Evolutionary conservation across 2,888 invertebrate species (phyloP), one percentile per base, ranked within the genome.

Genomic region (Steinernema hermaphroditum): DNA sequence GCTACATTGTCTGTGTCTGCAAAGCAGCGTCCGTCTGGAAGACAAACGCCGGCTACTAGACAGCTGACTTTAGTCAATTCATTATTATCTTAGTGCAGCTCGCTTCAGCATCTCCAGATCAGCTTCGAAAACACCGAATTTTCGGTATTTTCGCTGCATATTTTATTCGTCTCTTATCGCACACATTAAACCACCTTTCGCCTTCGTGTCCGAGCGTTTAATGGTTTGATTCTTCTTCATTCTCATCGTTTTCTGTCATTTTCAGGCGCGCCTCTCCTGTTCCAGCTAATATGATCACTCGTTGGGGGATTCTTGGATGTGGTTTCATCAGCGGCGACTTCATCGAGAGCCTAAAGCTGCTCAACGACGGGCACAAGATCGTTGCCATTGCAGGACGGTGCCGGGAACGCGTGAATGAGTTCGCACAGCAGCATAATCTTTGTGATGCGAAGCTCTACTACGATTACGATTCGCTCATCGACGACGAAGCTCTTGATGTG

Each of bases 401-500:
- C n/a, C 8, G 44, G 2, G 37, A 70, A 2, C 24, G 70, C 34
- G 54, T 46, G 34, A n/a, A 32, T 12, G 62, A 49, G n/a, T 73
- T 73, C 34, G 41, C 70, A 22, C 41, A 70, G 49, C 22, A 70
- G 16, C 69, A 54, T n/a, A 54, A 43, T 32, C 62, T 62, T 37
- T 49, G 27, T 22, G 72, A 73, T 1, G 71, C 50, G 9, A 46
- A 54, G 14, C 29, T 29, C 14, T 73, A 73, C 49, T 46, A 46
- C 2, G 34, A 34, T 12, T 72, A 73, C 50, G 24, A 34, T n/a
- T 19, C 19, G n/a, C 46, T 73, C n/a, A 43, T 73, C n/a, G 32
- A 43, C 4, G 73, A 71, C 24, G 43, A 70, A 24, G 2, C 22
- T 0, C 50, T 72, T 94, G 94, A 94, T 87, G 90, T 94, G 14